Evolutionary conservation across 2,888 invertebrate species (phyloP).

Genomic region (Scaptomyza caliginosa): DNA sequence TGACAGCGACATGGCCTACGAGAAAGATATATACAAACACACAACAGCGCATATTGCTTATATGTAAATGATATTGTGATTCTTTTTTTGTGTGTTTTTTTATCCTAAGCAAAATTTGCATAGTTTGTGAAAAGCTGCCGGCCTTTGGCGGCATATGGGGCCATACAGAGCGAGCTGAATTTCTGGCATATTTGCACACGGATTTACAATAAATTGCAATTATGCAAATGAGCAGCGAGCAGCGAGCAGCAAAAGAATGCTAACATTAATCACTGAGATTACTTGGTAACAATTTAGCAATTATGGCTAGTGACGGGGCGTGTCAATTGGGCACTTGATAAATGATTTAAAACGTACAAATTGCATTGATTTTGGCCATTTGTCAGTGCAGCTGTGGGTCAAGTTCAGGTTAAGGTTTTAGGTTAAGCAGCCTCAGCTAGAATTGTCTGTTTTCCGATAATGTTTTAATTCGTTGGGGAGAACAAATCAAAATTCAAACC

Average conservation of each 20-base stretch:
- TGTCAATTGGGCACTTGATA: constrained; percentile 63
- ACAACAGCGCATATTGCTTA: constrained; percentile 8
- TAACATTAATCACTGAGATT: constrained; percentile 66
- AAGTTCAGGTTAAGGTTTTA: constrained; percentile 22
- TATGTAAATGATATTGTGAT: constrained; percentile 40
- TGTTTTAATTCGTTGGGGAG: background rate
- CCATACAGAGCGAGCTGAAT: constrained; percentile 54
- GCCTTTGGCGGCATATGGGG: constrained; percentile 51
- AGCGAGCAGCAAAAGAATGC: constrained; percentile 20
- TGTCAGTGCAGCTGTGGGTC: constrained; percentile 38
- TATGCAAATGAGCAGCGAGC: constrained; percentile 65
- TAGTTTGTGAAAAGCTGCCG: constrained; percentile 66
- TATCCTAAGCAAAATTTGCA: constrained; percentile 24
- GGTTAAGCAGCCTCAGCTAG: constrained; percentile 1
- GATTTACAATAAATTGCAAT: constrained; percentile 77
- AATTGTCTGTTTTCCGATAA: background rate
- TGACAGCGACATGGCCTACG: constrained; percentile 26
- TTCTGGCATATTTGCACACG: constrained; percentile 72
- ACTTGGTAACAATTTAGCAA: constrained; percentile 65
- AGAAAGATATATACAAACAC: background rate
- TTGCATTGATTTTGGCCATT: constrained; percentile 18
- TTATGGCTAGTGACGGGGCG: constrained; percentile 70
- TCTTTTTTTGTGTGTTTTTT: constrained; percentile 35
- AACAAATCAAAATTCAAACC: background rate
- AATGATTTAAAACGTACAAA: constrained; percentile 49